Evolutionary conservation across 2,113 vertebrate species (phyloP).

Genomic region (Okapia johnstoni): DNA sequence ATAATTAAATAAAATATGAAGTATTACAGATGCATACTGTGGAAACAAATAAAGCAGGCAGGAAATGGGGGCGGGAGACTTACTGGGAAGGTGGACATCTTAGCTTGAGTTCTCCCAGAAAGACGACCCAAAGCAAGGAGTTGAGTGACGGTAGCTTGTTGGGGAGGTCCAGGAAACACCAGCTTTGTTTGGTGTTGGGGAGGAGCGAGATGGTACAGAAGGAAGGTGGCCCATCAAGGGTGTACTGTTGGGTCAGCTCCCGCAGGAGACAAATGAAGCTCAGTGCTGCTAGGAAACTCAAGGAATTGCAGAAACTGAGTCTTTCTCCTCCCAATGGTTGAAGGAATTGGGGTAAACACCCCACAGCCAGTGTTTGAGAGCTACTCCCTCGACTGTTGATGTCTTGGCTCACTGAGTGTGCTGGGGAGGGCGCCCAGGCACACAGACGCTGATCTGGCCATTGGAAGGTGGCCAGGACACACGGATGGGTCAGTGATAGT

Average conservation of each 20-base stretch:
- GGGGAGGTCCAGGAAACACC: background rate
- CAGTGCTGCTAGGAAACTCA: background rate
- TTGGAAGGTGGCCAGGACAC: background rate
- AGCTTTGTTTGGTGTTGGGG: no score
- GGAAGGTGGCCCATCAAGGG: background rate
- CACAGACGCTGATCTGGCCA: background rate
- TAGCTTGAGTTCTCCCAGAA: background rate
- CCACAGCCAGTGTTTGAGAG: background rate
- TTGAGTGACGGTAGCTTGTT: background rate
- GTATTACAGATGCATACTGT: fast-evolving
- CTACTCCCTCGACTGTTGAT: background rate
- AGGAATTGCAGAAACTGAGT: background rate
- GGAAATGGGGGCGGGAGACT: fast-evolving
- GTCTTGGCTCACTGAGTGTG: background rate
- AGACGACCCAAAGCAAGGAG: background rate
- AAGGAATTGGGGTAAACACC: background rate
- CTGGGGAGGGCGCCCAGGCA: background rate
- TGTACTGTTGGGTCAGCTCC: background rate
- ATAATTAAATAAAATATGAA: background rate
- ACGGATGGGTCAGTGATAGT: background rate
- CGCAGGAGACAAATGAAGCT: background rate
- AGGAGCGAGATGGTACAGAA: background rate
- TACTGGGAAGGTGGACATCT: background rate
- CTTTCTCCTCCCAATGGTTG: fast-evolving
- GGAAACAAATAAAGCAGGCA: background rate